Base-by-base conservation (phyloP, 53 echinoderm and acorn worm genomes). In the Temnopleurus reevesii region DNA sequence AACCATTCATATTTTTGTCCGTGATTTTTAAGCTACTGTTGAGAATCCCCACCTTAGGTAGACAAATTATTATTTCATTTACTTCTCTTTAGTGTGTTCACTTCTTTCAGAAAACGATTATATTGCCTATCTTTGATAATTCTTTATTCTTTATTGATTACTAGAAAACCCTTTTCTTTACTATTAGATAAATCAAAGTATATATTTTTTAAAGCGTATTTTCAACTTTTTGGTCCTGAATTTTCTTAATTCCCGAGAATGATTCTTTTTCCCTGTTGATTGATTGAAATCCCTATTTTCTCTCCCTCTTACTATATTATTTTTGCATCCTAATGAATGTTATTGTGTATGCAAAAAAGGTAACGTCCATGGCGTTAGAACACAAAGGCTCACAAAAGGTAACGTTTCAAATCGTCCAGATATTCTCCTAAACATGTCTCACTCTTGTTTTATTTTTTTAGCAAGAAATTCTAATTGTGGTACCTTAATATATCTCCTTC, bases 291-390 rank as follows among this genome's bases (percentile, higher is more conserved):
- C 30, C 79, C 46, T 28, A 38, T 43, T 71, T 41, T 71, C 46
- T 79, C 49, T 79, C 79, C 29, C 49, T 49, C 46, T 79, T 49
- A 43, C 13, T 49, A 17, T 41, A 29, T 79, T 49, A 47, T 43
- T 85, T 85, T 85, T 85, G 85, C 85, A 59, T 60, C 79, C 79
- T 15, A 46, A 28, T 79, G 79, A 79, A 53, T 76, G 35, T 76
- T 34, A n/a, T 30, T 66, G 26, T 65, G 7, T 76, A 89, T 89
- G 25, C 76, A n/a, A 89, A 76, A n/a, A 71, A 71, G 85, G 85
- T 31, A 30, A 85, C 27, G 9, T 44, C 31, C 59, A 59, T 27
- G 85, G 85, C 45, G 85, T 85, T 9, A 45, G 60, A 85, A 41
- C 85, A 21, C 85, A 60, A 85, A 25, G 59, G 1, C 41, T 34